Base-by-base conservation (phyloP, 2,888 invertebrate genomes). In the Osmoderma eremita region DNA sequence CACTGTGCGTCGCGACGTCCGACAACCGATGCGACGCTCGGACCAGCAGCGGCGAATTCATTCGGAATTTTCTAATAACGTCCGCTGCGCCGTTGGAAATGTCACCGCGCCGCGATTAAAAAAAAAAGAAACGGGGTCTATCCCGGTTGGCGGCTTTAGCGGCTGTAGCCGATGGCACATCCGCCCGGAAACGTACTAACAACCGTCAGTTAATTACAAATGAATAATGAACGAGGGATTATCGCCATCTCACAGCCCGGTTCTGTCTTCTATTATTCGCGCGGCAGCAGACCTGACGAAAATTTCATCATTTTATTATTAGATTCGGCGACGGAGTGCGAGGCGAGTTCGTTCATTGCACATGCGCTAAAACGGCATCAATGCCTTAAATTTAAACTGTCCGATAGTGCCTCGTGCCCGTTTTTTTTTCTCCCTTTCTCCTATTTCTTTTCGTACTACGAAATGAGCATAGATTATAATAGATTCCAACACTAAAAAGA, bases 181-280 rank as follows among this genome's bases (percentile, higher is more conserved):
- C 63, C 63, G 42, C 51, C 30, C 63, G 51, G 63, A 63, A 63
- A 63, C 51, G 53, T 53, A 41, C 51, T 42, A 51, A 51, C 63
- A 63, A 42, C 58, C 68, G 68, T 58, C 69, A 71, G 71, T 72
- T 73, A 72, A 73, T 72, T 72, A 72, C 72, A 71, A 72, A 71
- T 73, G 73, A 73, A 72, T 73, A 72, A 72, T 71, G 72, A 73
- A 72, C 66, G 69, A 68, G 45, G 69, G 61, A 70, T 71, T 68
- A 70, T 69, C 68, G 61, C 69, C 61, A 56, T 63, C 63, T 63
- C 41, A 51, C 48, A 42, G 61, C 22, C 13, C 13, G 53, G 30
- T 30, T 30, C 30, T 30, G 38, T 17, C 63, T 56, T 54, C 63
- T 64, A 48, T 67, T 63, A 61, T 61, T 61, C 45, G 58, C 58